Conservation (phyloP, 2,797 vertebrate species). For the Danionella dracula region DNA sequence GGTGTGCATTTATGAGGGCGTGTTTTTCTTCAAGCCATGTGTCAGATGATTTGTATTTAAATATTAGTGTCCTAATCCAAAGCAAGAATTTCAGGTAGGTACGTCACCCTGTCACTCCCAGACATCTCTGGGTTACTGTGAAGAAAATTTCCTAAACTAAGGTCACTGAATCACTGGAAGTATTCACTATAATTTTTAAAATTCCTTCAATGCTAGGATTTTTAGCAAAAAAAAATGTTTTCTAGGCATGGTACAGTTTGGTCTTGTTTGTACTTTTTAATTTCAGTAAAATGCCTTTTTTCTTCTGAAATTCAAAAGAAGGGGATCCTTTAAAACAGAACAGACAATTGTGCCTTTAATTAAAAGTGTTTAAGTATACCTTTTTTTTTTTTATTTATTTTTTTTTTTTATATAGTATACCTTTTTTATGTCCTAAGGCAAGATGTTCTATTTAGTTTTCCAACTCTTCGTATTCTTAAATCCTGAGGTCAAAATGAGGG, state of each 20-base stretch:
- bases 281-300: background rate
- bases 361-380: no score
- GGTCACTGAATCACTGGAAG: background rate
- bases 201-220: background rate
- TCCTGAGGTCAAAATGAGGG: constrained; percentile 11
- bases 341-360: constrained; percentile 10
- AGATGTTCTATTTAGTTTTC: background rate
- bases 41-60: constrained; percentile 9
- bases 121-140: background rate
- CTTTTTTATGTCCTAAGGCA: background rate
- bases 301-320: background rate
- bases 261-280: background rate
- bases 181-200: background rate
- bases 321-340: constrained; percentile 7
- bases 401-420: no score
- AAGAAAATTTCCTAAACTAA: background rate
- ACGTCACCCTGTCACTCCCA: background rate
- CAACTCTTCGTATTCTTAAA: background rate
- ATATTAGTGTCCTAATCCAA: constrained; percentile 17
- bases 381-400: no score
- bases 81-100: constrained; percentile 12
- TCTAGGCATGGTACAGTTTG: background rate
- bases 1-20: constrained; percentile 8
- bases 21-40: background rate
- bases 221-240: background rate